Conservation (phyloP, 1,140 invertebrate species). For the Drosophila insularis region DNA sequence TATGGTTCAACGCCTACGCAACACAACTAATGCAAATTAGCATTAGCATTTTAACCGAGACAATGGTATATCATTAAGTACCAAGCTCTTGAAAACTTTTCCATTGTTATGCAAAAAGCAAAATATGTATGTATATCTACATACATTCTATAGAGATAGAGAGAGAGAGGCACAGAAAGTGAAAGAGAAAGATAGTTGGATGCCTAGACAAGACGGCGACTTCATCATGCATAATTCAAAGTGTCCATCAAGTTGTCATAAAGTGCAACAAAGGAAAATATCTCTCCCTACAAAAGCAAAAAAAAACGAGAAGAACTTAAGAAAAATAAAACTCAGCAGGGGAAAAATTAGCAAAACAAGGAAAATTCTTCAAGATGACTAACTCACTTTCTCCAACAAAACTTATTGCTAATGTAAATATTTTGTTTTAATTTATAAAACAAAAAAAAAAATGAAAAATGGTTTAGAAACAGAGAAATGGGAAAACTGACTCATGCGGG, state of each 20-base stretch:
- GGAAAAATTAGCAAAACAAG: conserved; percentile 41
- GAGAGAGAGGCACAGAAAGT: background rate
- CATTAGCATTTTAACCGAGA: conserved; percentile 69
- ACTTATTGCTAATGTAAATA: conserved; percentile 77
- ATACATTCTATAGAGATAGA: background rate
- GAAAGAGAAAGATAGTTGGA: background rate
- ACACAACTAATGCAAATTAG: conserved; percentile 68
- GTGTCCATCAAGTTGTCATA: conserved; percentile 75
- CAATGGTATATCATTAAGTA: conserved; percentile 65
- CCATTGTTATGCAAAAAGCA: conserved; percentile 67
- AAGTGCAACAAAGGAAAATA: conserved; percentile 46
- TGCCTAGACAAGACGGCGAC: conserved; percentile 46
- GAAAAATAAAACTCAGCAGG: conserved; percentile 48
- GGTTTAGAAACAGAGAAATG: background rate
- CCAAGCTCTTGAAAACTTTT: conserved; percentile 22
- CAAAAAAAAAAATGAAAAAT: conserved; percentile 49
- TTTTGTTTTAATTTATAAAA: conserved; percentile 72
- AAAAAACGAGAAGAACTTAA: conserved; percentile 28
- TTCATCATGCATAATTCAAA: conserved; percentile 71
- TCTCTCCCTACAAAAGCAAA: conserved; percentile 21
- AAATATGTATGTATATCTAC: background rate
- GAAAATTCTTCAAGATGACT: conserved; percentile 24
- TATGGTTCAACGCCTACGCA: conserved; percentile 51
- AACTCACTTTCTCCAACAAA: conserved; percentile 32
- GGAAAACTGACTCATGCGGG: conserved; percentile 43